These are phyloP conservation scores for Watsonalla cultraria DNA, from an alignment of 2,888 invertebrate species.

Conservation along the genomic window DNA sequence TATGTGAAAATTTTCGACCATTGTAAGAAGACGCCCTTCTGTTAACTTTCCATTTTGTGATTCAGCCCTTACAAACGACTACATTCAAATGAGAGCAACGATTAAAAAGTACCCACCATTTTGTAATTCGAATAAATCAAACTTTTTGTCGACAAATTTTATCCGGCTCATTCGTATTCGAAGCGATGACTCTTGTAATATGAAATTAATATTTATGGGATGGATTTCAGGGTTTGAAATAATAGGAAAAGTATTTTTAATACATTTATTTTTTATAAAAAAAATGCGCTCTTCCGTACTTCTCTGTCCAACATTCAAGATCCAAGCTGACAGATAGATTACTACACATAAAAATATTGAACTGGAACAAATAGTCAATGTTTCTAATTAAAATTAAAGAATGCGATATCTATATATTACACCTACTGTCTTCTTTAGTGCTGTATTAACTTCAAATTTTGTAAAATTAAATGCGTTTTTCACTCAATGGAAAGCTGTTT, in stretches of 20 bases:
- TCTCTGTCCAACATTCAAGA: conserved; percentile 37
- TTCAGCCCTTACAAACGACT: conserved; percentile 45
- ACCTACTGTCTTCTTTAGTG: too few species aligned
- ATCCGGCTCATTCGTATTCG: conserved; percentile 19
- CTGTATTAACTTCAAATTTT: background rate
- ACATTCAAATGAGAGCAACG: conserved; percentile 56
- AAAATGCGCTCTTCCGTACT: conserved; percentile 58
- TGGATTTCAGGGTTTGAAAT: conserved; percentile 9
- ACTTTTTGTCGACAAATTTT: conserved; percentile 44
- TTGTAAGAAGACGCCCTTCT: too few species aligned
- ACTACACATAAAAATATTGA: conserved; percentile 46
- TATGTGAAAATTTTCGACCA: too few species aligned
- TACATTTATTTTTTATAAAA: conserved; percentile 70
- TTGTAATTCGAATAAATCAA: conserved; percentile 52
- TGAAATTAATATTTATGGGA: conserved; percentile 39
- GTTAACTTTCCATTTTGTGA: too few species aligned
- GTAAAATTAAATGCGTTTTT: background rate
- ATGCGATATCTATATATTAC: too few species aligned
- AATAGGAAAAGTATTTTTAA: conserved; percentile 27
- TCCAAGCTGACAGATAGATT: conserved; percentile 52
- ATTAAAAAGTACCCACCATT: conserved; percentile 54
- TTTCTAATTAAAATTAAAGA: too few species aligned
- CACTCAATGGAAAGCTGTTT: background rate
- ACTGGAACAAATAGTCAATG: background rate
- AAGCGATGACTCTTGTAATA: conserved; percentile 19